phyloP scores from a whole-genome alignment of 2,888 invertebrate genomes.

The Portevinia maculata region DNA sequence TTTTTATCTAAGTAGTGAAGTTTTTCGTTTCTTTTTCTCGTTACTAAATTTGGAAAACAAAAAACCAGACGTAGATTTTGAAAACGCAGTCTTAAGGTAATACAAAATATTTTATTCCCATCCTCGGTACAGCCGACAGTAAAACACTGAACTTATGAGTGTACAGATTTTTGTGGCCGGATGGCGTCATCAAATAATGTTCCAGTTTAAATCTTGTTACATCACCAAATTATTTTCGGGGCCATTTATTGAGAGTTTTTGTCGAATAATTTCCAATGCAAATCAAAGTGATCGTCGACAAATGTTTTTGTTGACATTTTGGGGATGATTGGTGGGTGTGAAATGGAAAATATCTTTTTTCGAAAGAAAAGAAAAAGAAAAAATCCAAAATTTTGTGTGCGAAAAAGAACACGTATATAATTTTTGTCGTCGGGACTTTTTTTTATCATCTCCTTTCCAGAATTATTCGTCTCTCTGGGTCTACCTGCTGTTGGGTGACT shows the following conservation, averaged over 20 bases:
- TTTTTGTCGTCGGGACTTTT: conserved; percentile 45
- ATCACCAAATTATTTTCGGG: conserved; percentile 40
- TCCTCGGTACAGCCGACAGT: background rate
- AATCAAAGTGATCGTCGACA: background rate
- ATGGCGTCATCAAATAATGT: conserved; percentile 59
- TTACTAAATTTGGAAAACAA: conserved; percentile 54
- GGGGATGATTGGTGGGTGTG: conserved; percentile 49
- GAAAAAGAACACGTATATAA: conserved; percentile 73
- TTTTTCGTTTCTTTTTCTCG: conserved; percentile 49
- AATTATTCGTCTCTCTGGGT: conserved; percentile 39
- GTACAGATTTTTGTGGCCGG: conserved; percentile 26
- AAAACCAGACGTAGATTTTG: conserved; percentile 3
- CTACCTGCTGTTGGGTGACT: too few species aligned
- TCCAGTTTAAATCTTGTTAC: conserved; percentile 50
- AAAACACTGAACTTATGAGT: background rate
- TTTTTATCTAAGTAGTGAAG: conserved; percentile 58
- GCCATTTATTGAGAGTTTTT: conserved; percentile 1
- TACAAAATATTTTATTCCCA: background rate
- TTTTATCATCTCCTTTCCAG: conserved; percentile 66
- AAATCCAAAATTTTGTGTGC: conserved; percentile 56
- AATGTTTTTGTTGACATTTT: conserved; percentile 66
- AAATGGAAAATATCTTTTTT: conserved; percentile 65
- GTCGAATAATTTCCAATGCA: background rate
- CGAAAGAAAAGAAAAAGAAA: conserved; percentile 60
- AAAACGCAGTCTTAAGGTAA: conserved; percentile 46